Conservation (phyloP, 1,140 invertebrate genomes). For the Ganaspis sp. region DNA sequence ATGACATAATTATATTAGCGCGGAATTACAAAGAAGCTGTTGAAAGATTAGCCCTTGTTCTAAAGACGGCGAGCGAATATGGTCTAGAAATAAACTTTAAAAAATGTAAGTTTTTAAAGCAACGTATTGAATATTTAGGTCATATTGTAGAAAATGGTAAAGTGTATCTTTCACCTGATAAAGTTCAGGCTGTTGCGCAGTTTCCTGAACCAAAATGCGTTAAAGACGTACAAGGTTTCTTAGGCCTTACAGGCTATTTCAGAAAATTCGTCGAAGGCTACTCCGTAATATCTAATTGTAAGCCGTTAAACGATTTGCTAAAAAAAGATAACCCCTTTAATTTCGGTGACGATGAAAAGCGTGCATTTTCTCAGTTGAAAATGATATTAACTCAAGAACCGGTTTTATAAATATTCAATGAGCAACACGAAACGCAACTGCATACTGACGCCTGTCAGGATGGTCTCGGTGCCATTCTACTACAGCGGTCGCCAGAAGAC, state of each 20-base stretch:
- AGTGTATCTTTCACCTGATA: slow-evolving; percentile 33
- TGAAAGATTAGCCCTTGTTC: neutral
- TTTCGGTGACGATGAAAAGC: too few relatives aligned
- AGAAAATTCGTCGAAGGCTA: slow-evolving; percentile 51
- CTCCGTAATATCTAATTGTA: too few relatives aligned
- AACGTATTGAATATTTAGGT: too few relatives aligned
- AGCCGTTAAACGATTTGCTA: slow-evolving; percentile 43
- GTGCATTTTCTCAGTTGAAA: too few relatives aligned
- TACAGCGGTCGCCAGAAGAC: slow-evolving; percentile 20
- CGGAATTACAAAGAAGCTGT: slow-evolving; percentile 12
- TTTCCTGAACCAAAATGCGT: slow-evolving; percentile 58
- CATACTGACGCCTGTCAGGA: slow-evolving; percentile 18
- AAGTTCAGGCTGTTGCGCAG: slow-evolving; percentile 54
- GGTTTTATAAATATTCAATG: slow-evolving; percentile 2
- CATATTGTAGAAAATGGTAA: slow-evolving; percentile 24
- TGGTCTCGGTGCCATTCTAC: neutral
- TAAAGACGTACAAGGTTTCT: slow-evolving; percentile 57
- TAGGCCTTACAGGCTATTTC: slow-evolving; percentile 62
- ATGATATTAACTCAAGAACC: too few relatives aligned
- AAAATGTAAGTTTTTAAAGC: too few relatives aligned
- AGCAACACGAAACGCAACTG: neutral
- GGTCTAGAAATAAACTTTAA: too few relatives aligned
- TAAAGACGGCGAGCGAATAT: neutral
- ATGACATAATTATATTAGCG: slow-evolving; percentile 29
- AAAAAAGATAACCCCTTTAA: slow-evolving; percentile 38